Base-by-base conservation (phyloP, 2,113 vertebrate species). In the Elaphurus davidianus region DNA sequence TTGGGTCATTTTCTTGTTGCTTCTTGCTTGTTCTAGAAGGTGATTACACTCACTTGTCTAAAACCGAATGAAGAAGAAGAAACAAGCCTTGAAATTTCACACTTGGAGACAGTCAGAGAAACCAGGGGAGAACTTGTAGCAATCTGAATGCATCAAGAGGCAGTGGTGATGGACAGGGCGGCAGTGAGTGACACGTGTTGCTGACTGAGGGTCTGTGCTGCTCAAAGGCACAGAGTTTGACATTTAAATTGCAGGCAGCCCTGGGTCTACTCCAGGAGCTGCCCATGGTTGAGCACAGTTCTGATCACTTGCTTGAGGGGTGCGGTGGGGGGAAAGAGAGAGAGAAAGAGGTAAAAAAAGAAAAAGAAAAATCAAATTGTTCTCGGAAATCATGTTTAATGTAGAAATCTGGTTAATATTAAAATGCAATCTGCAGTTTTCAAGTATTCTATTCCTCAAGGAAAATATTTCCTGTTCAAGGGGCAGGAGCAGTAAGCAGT, bases 321-420 rank as follows among this genome's bases (percentile, higher is more conserved):
- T 19, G 81, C 59, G 5, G 88, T 96, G 81, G 87, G 98, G 95
- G 96, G 76, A 96, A 91, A 85, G 74, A 94, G 97, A 8, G 33
- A 71, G 21, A 8, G 40, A n/a, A 62, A 10, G 36, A 33, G 47
- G 47, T 50, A 50, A 50, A 50, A 15, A 57, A 16, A 64, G 62
- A 50, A 90, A 94, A 87, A 85, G 14, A 98, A 98, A 99, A 99
- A 99, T 99, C 98, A 99, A 99, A 99, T 99, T 99, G 98, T 99
- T 99, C 99, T 99, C 98, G 99, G 99, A 99, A 99, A 99, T 99
- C 98, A 98, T 85, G 98, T 98, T 99, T 99, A 99, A 99, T 99
- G 99, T 99, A 97, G 98, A 98, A 99, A 99, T 99, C 97, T 99
- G 99, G 99, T 99, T 98, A 98, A 98, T 99, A 99, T 99, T 99